Evolutionary conservation across 2,797 vertebrate genomes (phyloP).

Genomic region (Telmatherina bonti): DNA sequence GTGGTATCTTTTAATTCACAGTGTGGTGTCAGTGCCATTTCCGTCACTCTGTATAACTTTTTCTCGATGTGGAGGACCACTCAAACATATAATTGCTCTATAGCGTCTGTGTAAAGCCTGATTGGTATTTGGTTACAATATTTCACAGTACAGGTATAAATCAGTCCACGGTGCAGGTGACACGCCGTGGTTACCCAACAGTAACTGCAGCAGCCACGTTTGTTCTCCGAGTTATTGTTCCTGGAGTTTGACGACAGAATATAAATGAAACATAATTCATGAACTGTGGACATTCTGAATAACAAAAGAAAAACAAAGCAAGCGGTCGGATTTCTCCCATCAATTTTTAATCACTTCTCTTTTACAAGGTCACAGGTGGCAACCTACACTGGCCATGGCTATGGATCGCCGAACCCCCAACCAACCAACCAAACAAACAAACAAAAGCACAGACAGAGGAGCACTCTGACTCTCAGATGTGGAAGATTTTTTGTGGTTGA

Average conservation of each 20-base stretch:
- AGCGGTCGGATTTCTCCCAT: slow-evolving; percentile 77
- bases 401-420: slow-evolving; percentile 44
- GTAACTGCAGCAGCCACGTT: slow-evolving; percentile 9
- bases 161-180: slow-evolving; percentile 53
- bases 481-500: slow-evolving; percentile 32
- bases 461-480: slow-evolving; percentile 3
- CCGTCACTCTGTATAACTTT: slow-evolving; percentile 26
- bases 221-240: slow-evolving; percentile 1
- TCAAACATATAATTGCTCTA: slow-evolving; percentile 66
- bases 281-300: slow-evolving; percentile 64
- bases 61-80: slow-evolving; percentile 49
- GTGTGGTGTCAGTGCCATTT: slow-evolving; percentile 8
- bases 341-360: slow-evolving; percentile 81
- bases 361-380: slow-evolving; percentile 82
- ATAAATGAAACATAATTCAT: slow-evolving; percentile 64
- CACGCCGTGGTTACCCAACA: slow-evolving; percentile 21
- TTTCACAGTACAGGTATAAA: slow-evolving; percentile 60
- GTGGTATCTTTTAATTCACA: slow-evolving; percentile 21
- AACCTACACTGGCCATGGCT: slow-evolving; percentile 61
- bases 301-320: slow-evolving; percentile 68
- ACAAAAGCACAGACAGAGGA: slow-evolving; percentile 39
- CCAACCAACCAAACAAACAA: slow-evolving; percentile 41
- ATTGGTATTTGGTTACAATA: slow-evolving; percentile 50
- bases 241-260: slow-evolving; percentile 26
- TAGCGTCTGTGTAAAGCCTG: slow-evolving; percentile 52